A percentile compares a stretch with the other conserved stretches of the same genome.
These are phyloP conservation scores for Adineta ricciae DNA, from an alignment of 2,888 invertebrate genomes.

Conservation along the genomic window DNA sequence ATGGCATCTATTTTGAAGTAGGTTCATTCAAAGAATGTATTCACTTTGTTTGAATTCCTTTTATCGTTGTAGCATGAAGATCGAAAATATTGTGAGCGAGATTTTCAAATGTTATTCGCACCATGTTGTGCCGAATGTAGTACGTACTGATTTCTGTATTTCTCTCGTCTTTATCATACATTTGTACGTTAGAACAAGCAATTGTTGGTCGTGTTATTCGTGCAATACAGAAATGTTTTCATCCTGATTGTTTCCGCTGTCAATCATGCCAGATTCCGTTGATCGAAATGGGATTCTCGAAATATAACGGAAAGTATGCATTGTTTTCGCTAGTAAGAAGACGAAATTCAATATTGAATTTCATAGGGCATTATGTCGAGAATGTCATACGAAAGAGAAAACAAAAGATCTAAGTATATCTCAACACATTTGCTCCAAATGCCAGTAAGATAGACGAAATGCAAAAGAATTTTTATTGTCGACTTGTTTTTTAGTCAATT, in stretches of 20 bases:
- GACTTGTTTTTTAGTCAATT: neutral
- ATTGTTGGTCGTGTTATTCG: conserved; percentile 97
- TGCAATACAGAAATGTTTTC: conserved; percentile 98
- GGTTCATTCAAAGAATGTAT: neutral
- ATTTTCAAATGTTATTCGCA: conserved; percentile 90
- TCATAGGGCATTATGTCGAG: conserved; percentile 74
- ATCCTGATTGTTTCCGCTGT: conserved; percentile 91
- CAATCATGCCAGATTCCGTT: conserved; percentile 80
- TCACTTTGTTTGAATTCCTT: neutral
- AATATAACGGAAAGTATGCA: conserved; percentile 57
- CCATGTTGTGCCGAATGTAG: conserved; percentile 73
- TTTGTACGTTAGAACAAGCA: conserved; percentile 55
- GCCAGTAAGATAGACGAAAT: conserved; percentile 55
- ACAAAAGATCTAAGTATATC: neutral
- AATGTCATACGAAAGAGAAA: conserved; percentile 83
- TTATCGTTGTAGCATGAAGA: conserved; percentile 66
- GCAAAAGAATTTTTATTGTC: neutral
- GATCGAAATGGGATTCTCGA: conserved; percentile 89
- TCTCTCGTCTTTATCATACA: neutral
- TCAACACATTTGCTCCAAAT: neutral
- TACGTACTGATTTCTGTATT: conserved; percentile 54
- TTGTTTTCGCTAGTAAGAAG: too few species aligned
- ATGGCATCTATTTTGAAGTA: conserved; percentile 86
- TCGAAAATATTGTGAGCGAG: conserved; percentile 94
- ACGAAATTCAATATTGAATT: neutral